Evolutionary conservation across 2,888 invertebrate genomes (phyloP).

Genomic region (Zeuzera pyrina): DNA sequence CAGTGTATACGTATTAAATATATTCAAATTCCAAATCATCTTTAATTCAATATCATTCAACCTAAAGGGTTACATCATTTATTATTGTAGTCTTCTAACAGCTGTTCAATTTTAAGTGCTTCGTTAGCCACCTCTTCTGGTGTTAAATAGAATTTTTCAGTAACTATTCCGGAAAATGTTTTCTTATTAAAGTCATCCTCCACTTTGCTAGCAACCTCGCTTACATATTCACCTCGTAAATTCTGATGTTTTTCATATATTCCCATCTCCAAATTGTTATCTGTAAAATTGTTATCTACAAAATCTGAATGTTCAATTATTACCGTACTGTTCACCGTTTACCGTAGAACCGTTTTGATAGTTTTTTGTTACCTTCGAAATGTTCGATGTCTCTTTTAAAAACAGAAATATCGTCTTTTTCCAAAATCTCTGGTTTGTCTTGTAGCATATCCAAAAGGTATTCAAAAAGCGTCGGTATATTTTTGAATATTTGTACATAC

Average conservation of each 20-base stretch:
- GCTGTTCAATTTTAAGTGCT: constrained; percentile 25
- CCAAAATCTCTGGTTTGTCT: constrained; percentile 37
- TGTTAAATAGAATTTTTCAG: not conserved
- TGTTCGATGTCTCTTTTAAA: constrained; percentile 17
- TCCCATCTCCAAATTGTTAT: not conserved
- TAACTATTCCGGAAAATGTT: too few relatives aligned
- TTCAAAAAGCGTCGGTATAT: constrained; percentile 38
- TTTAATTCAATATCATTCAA: constrained; percentile 1
- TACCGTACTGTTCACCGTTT: not conserved
- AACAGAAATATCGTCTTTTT: constrained; percentile 27
- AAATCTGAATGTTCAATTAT: not conserved
- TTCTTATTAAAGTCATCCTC: too few relatives aligned
- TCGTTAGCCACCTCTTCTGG: constrained; percentile 27
- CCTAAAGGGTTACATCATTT: constrained; percentile 9
- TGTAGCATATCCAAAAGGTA: constrained; percentile 33
- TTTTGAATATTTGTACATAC: constrained; percentile 33
- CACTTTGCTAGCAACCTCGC: too few relatives aligned
- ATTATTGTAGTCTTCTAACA: constrained; percentile 32
- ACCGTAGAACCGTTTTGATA: not conserved
- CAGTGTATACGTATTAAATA: not conserved
- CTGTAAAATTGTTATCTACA: not conserved
- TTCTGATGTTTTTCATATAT: not conserved
- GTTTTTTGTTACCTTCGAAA: not conserved
- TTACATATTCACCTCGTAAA: not conserved
- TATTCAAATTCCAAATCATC: not conserved